phyloP scores from a whole-genome alignment of 2,797 vertebrate species.

The Gymnoscopelus braueri region DNA sequence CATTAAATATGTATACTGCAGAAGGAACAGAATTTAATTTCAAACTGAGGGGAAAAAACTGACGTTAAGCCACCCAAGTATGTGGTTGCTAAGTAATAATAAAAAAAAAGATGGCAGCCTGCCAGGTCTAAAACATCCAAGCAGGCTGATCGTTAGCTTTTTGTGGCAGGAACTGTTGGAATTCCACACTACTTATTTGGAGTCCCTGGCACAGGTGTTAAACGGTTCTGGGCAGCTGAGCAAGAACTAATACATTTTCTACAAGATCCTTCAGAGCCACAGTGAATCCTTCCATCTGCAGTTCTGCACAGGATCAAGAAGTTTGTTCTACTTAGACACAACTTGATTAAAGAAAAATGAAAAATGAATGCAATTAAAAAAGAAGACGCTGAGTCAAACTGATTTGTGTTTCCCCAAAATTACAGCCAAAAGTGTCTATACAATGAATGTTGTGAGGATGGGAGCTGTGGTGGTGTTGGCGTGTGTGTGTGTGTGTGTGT shows the following conservation, averaged over 20 bases:
- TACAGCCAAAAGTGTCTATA: no score
- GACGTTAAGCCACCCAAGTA: conserved; percentile 58
- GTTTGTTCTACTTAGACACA: not conserved
- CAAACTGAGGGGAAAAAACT: conserved; percentile 40
- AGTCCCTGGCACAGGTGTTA: conserved; percentile 78
- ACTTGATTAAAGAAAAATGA: not conserved
- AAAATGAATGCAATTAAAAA: conserved; percentile 7
- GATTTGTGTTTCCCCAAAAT: no score
- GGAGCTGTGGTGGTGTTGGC: no score
- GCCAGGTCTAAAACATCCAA: conserved; percentile 53
- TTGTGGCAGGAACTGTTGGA: conserved; percentile 60
- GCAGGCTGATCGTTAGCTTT: conserved; percentile 66
- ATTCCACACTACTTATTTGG: conserved; percentile 79
- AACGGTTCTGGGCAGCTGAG: conserved; percentile 65
- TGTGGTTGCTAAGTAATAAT: conserved; percentile 38
- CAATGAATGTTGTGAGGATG: no score
- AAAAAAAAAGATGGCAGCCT: conserved; percentile 37
- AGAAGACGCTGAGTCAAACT: not conserved
- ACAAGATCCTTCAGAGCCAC: conserved; percentile 48
- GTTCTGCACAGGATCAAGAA: conserved; percentile 25
- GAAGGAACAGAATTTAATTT: conserved; percentile 48
- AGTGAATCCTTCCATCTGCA: conserved; percentile 45
- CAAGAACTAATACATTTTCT: conserved; percentile 73
- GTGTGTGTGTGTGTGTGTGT: no score
- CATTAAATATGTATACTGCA: conserved; percentile 71